A percentile compares a stretch with the other conserved stretches of the same genome.
Conservation (phyloP, 2,888 invertebrate genomes). For the Xestobium rufovillosum region DNA sequence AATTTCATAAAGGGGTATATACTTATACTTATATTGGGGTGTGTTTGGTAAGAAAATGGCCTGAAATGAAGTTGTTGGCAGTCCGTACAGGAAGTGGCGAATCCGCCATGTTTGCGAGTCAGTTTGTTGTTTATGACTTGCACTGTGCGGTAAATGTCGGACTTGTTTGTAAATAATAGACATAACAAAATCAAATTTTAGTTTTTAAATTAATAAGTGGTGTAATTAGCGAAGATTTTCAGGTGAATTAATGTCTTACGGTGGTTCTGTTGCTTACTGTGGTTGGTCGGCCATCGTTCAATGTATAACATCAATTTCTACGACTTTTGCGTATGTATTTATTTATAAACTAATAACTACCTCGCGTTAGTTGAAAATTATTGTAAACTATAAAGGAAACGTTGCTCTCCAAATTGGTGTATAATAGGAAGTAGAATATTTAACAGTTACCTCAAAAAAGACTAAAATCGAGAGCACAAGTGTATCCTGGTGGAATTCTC, state of each 20-base stretch:
- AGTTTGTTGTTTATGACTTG: no score
- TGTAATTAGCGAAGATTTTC: not conserved
- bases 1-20: no score
- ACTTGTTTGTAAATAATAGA: no score
- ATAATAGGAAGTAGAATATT: conserved; percentile 25
- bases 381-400: conserved; percentile 26
- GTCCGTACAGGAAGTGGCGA: no score
- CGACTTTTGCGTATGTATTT: conserved; percentile 41
- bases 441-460: conserved; percentile 30
- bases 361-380: conserved; percentile 31
- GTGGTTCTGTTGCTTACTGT: conserved; percentile 49
- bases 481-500: conserved; percentile 34
- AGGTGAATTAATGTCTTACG: not conserved
- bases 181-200: no score
- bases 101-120: no score
- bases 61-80: no score
- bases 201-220: no score
- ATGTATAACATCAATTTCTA: conserved; percentile 56
- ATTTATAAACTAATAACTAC: conserved; percentile 34
- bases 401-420: conserved; percentile 25
- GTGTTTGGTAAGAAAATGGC: no score
- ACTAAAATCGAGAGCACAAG: conserved; percentile 26
- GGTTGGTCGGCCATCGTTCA: conserved; percentile 67
- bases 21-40: no score
- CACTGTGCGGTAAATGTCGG: no score